Percentiles rank a stretch among this genome's conserved stretches.
phyloP scores from a whole-genome alignment of 1,140 invertebrate species.

The Hyphantria cunea region DNA sequence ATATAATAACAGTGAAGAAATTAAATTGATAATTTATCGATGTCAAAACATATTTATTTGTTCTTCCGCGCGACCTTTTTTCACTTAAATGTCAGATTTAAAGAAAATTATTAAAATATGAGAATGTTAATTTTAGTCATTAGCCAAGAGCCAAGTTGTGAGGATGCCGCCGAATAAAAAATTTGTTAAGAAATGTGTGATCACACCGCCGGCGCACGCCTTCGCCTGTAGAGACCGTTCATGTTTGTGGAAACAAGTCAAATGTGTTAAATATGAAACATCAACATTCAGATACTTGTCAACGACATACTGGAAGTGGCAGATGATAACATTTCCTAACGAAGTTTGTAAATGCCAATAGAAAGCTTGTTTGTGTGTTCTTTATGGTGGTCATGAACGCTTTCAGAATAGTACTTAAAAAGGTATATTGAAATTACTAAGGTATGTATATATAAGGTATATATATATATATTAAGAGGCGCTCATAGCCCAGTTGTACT shows the following conservation, averaged over 20 bases:
- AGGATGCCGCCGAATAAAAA: conserved; percentile 64
- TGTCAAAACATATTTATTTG: conserved; percentile 47
- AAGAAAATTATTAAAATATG: conserved; percentile 63
- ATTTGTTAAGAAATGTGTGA: conserved; percentile 64
- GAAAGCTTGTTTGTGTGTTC: too few relatives aligned
- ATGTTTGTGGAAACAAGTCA: conserved; percentile 75
- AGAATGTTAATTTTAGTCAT: conserved; percentile 76
- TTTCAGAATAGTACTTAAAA: too few relatives aligned
- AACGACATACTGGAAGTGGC: conserved; percentile 42
- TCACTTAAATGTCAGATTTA: conserved; percentile 43
- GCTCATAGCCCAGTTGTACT: too few relatives aligned
- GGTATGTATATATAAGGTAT: too few relatives aligned
- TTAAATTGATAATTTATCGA: conserved; percentile 14
- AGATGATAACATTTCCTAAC: conserved; percentile 24
- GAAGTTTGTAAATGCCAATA: background rate
- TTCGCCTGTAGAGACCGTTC: conserved; percentile 33
- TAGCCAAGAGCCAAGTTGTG: conserved; percentile 58
- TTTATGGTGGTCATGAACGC: too few relatives aligned
- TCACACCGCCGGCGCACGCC: conserved; percentile 50
- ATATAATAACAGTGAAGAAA: conserved; percentile 9
- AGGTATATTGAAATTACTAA: too few relatives aligned
- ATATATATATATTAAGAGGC: too few relatives aligned
- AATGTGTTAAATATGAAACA: conserved; percentile 67
- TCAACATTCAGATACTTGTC: conserved; percentile 12
- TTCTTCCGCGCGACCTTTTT: conserved; percentile 44